Percentiles rank a stretch among this genome's conserved stretches.
Conservation (phyloP, 2,113 vertebrate species). For the Pithys albifrons region DNA sequence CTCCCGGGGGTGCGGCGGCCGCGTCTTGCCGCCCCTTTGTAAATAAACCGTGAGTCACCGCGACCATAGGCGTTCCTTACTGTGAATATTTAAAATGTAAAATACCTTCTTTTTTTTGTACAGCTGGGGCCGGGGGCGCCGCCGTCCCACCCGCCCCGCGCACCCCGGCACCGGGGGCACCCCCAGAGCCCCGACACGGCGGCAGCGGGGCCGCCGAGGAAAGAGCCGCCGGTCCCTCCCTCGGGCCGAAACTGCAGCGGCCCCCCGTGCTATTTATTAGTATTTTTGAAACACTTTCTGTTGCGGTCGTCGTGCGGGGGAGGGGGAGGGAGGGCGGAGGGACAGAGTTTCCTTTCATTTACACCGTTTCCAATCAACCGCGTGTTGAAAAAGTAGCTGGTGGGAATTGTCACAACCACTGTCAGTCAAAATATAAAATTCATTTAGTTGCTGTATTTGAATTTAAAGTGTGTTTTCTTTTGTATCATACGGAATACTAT, state of each 20-base stretch:
- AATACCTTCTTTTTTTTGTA: constrained; percentile 75
- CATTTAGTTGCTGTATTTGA: constrained; percentile 76
- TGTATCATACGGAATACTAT: constrained; percentile 82
- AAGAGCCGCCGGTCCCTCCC: not conserved
- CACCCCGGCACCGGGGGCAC: not conserved
- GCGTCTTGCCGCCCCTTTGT: constrained; percentile 78
- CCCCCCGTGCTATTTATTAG: constrained; percentile 75
- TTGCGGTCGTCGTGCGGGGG: not conserved
- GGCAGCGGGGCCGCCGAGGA: not conserved
- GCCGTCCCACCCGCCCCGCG: not conserved
- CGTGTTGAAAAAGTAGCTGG: constrained; percentile 68
- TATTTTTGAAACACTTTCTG: constrained; percentile 41
- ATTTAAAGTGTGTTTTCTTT: constrained; percentile 76
- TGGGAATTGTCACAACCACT: constrained; percentile 69
- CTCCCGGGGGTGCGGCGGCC: not conserved
- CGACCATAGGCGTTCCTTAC: constrained; percentile 81
- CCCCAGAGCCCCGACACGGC: not conserved
- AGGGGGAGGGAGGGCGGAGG: not conserved
- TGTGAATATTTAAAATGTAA: constrained; percentile 91
- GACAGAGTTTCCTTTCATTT: constrained; percentile 63
- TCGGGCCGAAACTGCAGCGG: constrained; percentile 42
- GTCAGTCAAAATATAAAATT: constrained; percentile 62
- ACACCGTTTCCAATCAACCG: constrained; percentile 58
- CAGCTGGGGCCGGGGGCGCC: constrained; percentile 5
- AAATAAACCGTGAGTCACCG: constrained; percentile 87